These are phyloP conservation scores for Amphipyra berbera DNA, from an alignment of 2,888 invertebrate species.

Conservation along the genomic window DNA sequence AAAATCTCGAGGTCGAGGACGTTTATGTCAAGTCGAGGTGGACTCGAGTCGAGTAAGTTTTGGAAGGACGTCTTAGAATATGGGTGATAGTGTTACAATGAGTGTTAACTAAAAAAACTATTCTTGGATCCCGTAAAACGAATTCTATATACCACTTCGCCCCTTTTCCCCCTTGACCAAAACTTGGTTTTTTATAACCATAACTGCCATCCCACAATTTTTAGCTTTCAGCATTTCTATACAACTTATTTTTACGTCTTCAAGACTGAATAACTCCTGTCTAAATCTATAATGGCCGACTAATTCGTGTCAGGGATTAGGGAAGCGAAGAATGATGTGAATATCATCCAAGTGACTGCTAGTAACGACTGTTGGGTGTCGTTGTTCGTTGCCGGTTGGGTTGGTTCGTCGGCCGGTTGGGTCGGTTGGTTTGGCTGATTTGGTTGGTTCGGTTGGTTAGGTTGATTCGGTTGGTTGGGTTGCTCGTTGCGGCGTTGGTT, in stretches of 20 bases:
- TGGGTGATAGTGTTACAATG: no score
- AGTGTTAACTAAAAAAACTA: no score
- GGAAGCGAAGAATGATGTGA: slow-evolving; percentile 98
- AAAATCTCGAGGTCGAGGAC: no score
- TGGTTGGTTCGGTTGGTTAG: slow-evolving; percentile 42
- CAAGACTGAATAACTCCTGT: slow-evolving; percentile 35
- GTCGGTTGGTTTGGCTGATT: slow-evolving; percentile 39
- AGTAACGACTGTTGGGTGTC: slow-evolving; percentile 87
- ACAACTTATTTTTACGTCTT: slow-evolving; percentile 49
- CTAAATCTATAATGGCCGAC: slow-evolving; percentile 12
- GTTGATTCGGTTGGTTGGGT: slow-evolving; percentile 34
- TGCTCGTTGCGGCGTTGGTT: slow-evolving; percentile 50
- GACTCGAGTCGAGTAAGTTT: no score
- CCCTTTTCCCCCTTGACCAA: not conserved
- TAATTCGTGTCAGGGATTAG: slow-evolving; percentile 96
- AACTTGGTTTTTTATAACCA: slow-evolving; percentile 1
- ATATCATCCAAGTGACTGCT: slow-evolving; percentile 96
- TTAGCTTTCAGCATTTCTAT: slow-evolving; percentile 43
- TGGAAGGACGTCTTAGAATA: no score
- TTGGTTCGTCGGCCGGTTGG: slow-evolving; percentile 62
- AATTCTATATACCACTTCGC: no score
- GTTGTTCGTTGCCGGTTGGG: slow-evolving; percentile 47
- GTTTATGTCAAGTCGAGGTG: no score
- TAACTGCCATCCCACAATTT: slow-evolving; percentile 7
- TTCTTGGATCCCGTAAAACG: no score